Base-by-base conservation (phyloP, 1,140 invertebrate species). In the Eriocheir sinensis region DNA sequence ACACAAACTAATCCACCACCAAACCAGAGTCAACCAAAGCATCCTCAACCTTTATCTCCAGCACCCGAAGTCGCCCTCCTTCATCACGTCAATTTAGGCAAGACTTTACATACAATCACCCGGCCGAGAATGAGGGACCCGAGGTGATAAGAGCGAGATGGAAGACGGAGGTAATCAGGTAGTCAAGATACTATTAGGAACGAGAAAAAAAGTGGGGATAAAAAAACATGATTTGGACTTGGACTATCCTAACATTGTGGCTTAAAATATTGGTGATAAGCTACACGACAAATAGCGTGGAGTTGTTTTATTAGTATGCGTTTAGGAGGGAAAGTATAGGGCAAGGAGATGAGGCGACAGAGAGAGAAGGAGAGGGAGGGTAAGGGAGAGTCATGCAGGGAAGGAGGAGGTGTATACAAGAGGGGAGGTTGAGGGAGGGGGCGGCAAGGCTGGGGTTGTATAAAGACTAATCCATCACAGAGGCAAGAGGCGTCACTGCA, bases 391-490 rank as follows among this genome's bases (percentile, higher is more conserved):
- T 72, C n/a, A 32, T 80, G 79, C 27, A 80, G 27, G 6, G 79
- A 27, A 80, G 79, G 79, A 80, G 34, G 79, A 80, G 79, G 79
- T 30, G 79, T 27, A 80, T 30, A 80, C 4, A 32, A 32, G 34
- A 32, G 79, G 6, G 27, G 4, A 80, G 4, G 79, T 30, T 4
- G 27, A 27, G 79, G 79, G 27, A 80, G 21, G 79, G 34, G 79
- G 79, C 27, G 21, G 79, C 4, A 80, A 80, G 21, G 79, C 53
- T 12, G 53, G 12, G 53, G 53, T 72, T 12, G 53, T 27, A 81
- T 86, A 86, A 86, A 86, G 83, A 86, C 34, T n/a, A 34, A 86
- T 86, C 83, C 34, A 86, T 86, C 83, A 86, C 30, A 34, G 34
- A 4, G 12, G 8, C 38, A 80, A 80, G 83, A 86, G 83, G 83